Base-by-base conservation (phyloP, 2,113 vertebrate species). In the Oreocharis arfaki region DNA sequence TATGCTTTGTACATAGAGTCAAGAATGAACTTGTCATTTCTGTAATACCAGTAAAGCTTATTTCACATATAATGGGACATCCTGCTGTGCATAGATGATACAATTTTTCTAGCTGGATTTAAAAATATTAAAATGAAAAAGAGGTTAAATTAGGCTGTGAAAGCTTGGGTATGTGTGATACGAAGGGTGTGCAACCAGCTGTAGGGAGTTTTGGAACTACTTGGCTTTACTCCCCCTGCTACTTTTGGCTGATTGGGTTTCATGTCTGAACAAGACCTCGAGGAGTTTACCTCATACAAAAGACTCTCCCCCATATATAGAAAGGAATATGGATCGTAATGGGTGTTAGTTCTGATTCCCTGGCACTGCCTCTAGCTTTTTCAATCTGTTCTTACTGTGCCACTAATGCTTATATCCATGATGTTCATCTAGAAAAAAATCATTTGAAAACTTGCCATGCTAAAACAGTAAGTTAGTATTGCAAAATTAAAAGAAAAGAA, bases 21-120 rank as follows among this genome's bases (percentile, higher is more conserved):
- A 96, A 96, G 95, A 97, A 96, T 78, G 87, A 97, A 95, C 96
- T 96, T 97, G 92, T 97, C 96, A 96, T 96, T 96, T 96, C 82
- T 91, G 63, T 94, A 96, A 95, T 91, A 85, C 88, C 89, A 94
- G 93, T 90, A 97, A 95, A 96, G 94, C 92, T 96, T 94, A 97
- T 85, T 96, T 98, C 89, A 96, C 12, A 0, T 96, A 78, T 90
- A 97, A 77, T 94, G 92, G 95, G 91, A 95, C 93, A 96, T 92
- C 84, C 89, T 1, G 44, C 85, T 96, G 95, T 94, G 93, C 92
- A 84, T 90, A 95, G 87, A 97, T 74, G 94, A 95, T 91, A 96
- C 83, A 93, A 75, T 78, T 96, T 98, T 96, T 97, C 89, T 95
- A 95, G 83, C 9, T 96, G 93, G 92, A 74, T 95, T 96, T 84